A percentile compares a stretch with the other conserved stretches of the same genome.
phyloP scores from a whole-genome alignment of 1,140 invertebrate genomes.

The Eumeta japonica region DNA sequence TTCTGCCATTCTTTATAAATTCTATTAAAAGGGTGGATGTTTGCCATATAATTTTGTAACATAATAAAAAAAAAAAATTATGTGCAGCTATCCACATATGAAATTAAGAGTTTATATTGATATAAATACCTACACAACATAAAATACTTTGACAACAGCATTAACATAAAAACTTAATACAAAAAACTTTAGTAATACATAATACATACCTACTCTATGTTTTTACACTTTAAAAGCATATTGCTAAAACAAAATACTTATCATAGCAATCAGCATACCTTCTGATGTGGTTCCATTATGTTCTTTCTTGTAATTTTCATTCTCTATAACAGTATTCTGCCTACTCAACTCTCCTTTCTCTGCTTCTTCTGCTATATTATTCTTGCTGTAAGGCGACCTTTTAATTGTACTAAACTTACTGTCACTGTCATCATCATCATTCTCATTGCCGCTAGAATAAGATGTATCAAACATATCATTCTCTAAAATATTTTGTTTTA shows the following conservation, averaged over 20 bases:
- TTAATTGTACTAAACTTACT: slow-evolving; percentile 69
- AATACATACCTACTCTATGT: neutral
- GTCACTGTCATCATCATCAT: slow-evolving; percentile 61
- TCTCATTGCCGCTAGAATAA: slow-evolving; percentile 57
- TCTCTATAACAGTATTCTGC: slow-evolving; percentile 56
- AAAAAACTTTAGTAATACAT: neutral
- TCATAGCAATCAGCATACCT: slow-evolving; percentile 31
- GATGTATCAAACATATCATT: slow-evolving; percentile 56
- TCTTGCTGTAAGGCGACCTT: slow-evolving; percentile 64
- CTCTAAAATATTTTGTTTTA: slow-evolving; percentile 55
- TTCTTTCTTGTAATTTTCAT: slow-evolving; percentile 50
- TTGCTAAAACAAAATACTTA: neutral
- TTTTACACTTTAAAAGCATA: slow-evolving; percentile 1
- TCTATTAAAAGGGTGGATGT: too few species aligned
- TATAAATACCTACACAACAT: too few species aligned
- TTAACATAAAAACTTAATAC: neutral
- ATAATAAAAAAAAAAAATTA: too few species aligned
- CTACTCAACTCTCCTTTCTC: slow-evolving; percentile 34
- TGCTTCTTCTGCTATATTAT: slow-evolving; percentile 33
- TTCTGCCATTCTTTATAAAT: too few species aligned
- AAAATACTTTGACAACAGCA: neutral
- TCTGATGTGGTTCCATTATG: slow-evolving; percentile 39
- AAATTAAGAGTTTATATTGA: too few species aligned
- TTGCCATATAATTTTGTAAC: too few species aligned
- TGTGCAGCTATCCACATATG: too few species aligned